These are phyloP conservation scores for Slavum lentiscoides DNA, from an alignment of 2,888 invertebrate genomes.

Conservation along the genomic window DNA sequence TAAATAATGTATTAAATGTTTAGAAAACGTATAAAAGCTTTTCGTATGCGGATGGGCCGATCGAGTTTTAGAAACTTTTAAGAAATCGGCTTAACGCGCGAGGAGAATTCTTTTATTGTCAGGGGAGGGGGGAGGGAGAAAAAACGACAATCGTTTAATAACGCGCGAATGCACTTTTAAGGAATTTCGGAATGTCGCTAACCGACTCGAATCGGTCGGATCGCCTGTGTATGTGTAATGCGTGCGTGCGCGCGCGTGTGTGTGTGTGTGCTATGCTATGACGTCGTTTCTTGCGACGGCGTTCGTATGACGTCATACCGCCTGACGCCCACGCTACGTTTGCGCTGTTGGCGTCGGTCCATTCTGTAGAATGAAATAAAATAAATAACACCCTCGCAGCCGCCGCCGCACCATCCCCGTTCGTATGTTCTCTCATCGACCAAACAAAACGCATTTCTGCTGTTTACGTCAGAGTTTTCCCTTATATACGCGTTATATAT, in stretches of 20 bases:
- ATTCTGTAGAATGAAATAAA: constrained; percentile 31
- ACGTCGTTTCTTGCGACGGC: constrained; percentile 25
- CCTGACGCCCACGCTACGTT: constrained; percentile 44
- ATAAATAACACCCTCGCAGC: constrained; percentile 8
- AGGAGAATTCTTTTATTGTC: not conserved
- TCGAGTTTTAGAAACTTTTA: too few relatives aligned
- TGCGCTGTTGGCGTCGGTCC: constrained; percentile 20
- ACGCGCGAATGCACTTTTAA: constrained; percentile 27
- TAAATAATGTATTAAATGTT: too few relatives aligned
- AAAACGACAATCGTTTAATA: not conserved
- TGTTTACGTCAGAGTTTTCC: constrained; percentile 14
- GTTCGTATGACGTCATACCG: constrained; percentile 44
- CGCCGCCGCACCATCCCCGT: not conserved
- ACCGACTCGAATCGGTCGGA: constrained; percentile 17
- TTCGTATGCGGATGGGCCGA: too few relatives aligned
- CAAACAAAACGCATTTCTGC: not conserved
- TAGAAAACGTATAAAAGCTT: too few relatives aligned
- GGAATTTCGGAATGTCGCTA: constrained; percentile 43
- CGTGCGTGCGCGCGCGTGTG: too few relatives aligned
- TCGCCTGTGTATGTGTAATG: not conserved
- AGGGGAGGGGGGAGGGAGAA: too few relatives aligned
- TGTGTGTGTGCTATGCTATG: constrained; percentile 15
- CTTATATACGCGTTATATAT: not conserved
- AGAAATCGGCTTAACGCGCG: too few relatives aligned
- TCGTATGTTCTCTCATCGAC: not conserved